Base-by-base conservation (phyloP, 2,888 invertebrate genomes). In the Phytoseiulus persimilis region DNA sequence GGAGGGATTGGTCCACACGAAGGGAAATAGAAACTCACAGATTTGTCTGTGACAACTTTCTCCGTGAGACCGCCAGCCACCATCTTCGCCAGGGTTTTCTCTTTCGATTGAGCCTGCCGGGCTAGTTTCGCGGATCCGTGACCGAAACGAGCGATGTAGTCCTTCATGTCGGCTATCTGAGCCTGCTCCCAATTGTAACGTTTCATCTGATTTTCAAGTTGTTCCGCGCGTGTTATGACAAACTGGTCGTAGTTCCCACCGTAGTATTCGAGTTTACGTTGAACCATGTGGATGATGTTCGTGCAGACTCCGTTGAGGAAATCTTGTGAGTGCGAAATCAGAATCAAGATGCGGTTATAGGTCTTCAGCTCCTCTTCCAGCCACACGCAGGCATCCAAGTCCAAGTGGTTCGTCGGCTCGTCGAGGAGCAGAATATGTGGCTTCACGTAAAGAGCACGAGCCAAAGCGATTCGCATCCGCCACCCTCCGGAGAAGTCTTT, bases 111-210 rank as follows among this genome's bases (percentile, higher is more conserved):
- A 14, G 99, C 99, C 93, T 99, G 99, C 90, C 99, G 94, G 0
- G 99, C 99, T 91, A 99, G 93, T 93, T 99, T 99, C 0, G 99
- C 99, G 28, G 97, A 98, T 92, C 99, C 99, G 94, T 99, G 99
- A 94, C 99, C 99, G 93, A 99, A 99, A 90, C 99, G 94, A 0
- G 99, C 99, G 91, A 99, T 98, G 93, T 99, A 99, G 93, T 99
- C 98, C 95, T 99, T 99, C 99, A 99, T 99, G 92, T 99, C 97
- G 90, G 97, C 95, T 91, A 99, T 99, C 93, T 99, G 99, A 93
- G 98, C 98, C 93, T 99, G 99, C 93, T 99, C 99, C 99, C 99
- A 99, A 92, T 98, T 97, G 93, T 98, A 99, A 92, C 97, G 97
- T 93, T 99, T 99, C 95, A 96, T 96, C 94, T 99, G 99, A 93